A percentile compares a stretch with the other conserved stretches of the same genome.
These are phyloP conservation scores for Asbolus verrucosus DNA, from an alignment of 1,140 invertebrate species.

Conservation along the genomic window DNA sequence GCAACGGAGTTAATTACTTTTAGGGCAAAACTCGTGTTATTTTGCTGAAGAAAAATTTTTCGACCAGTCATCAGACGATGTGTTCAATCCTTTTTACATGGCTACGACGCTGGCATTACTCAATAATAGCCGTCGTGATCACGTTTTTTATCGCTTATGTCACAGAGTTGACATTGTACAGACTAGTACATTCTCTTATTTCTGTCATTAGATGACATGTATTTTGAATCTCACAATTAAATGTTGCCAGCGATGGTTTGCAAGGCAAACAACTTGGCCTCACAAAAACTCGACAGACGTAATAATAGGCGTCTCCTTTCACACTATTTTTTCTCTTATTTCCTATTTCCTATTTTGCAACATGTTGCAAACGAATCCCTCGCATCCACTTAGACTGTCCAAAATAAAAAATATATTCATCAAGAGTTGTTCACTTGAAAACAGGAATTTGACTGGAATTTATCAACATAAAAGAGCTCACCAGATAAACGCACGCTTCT, in stretches of 20 bases:
- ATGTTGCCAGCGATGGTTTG: constrained; percentile 26
- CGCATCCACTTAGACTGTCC: too few species aligned
- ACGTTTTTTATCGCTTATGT: constrained; percentile 40
- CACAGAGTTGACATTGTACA: constrained; percentile 42
- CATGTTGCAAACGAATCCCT: not conserved
- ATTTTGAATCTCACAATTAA: constrained; percentile 35
- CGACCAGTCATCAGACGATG: constrained; percentile 5
- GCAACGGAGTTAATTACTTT: constrained; percentile 19
- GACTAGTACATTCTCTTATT: constrained; percentile 36
- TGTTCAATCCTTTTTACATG: constrained; percentile 11
- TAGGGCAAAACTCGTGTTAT: constrained; percentile 16
- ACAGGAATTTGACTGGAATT: too few species aligned
- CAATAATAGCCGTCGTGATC: constrained; percentile 31
- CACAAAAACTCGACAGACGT: constrained; percentile 10
- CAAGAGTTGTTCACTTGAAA: too few species aligned
- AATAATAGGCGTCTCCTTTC: constrained; percentile 12
- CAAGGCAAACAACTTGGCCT: constrained; percentile 40
- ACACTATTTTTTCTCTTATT: constrained; percentile 2
- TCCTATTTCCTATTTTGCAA: not conserved
- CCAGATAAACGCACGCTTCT: too few species aligned
- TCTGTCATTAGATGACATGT: constrained; percentile 42
- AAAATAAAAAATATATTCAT: too few species aligned
- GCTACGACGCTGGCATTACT: constrained; percentile 23
- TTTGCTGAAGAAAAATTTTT: constrained; percentile 26
- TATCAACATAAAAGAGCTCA: too few species aligned